phyloP scores from a whole-genome alignment of 2,113 vertebrate genomes.

The Loxodonta africana region DNA sequence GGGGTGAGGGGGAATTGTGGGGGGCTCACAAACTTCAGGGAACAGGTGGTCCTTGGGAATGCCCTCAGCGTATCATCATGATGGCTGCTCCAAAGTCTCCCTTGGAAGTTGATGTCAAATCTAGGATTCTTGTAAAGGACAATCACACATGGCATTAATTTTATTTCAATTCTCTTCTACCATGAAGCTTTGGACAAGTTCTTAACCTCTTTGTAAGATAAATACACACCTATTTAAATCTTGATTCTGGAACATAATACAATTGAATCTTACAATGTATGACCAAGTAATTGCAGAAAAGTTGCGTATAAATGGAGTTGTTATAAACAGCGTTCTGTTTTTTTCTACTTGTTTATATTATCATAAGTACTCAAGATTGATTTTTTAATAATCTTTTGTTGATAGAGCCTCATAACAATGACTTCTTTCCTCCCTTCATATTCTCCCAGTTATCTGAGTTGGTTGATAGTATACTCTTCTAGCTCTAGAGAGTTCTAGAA shows the following conservation, averaged over 20 bases:
- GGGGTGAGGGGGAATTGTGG: background rate
- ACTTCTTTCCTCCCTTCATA: background rate
- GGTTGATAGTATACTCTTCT: background rate
- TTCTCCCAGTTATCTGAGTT: background rate
- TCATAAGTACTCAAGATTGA: background rate
- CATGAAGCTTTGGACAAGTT: background rate
- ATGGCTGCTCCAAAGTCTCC: background rate
- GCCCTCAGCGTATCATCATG: background rate
- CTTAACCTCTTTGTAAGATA: constrained; percentile 17
- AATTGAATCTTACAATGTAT: background rate
- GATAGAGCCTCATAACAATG: background rate
- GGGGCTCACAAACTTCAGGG: background rate
- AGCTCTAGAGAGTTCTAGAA: background rate
- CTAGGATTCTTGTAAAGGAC: background rate
- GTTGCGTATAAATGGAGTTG: background rate
- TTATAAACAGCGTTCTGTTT: background rate
- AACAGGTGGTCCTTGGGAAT: background rate
- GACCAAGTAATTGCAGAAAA: background rate
- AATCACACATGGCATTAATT: background rate
- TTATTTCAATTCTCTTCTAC: background rate
- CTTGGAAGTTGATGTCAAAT: background rate
- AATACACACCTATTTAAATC: background rate
- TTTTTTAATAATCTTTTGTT: constrained; percentile 12
- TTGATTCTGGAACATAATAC: background rate
- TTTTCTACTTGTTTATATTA: background rate